phyloP scores from a whole-genome alignment of 2,797 vertebrate genomes.

The Spatula clypeata region DNA sequence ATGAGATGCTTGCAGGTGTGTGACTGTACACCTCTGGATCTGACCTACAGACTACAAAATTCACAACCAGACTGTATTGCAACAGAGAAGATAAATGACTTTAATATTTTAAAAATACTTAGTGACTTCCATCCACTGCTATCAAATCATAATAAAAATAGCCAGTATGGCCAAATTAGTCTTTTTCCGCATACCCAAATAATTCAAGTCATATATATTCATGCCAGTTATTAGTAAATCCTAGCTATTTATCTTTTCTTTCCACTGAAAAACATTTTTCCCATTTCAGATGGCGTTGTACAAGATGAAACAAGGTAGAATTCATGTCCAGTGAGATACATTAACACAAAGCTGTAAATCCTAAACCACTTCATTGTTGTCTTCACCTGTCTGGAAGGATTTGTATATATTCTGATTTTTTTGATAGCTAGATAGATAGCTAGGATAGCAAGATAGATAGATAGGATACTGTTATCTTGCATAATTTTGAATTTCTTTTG shows the following conservation, averaged over 20 bases:
- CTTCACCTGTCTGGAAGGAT: background rate
- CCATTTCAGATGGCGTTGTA: background rate
- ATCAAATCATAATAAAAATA: background rate
- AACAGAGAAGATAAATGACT: constrained; percentile 13
- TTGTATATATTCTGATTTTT: background rate
- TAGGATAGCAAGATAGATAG: too few relatives aligned
- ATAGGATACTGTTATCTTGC: background rate
- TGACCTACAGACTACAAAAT: background rate
- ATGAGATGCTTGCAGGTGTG: background rate
- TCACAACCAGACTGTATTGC: background rate
- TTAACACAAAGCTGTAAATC: background rate
- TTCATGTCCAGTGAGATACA: background rate
- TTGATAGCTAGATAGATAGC: background rate
- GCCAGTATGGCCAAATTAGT: background rate
- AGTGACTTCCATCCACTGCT: background rate
- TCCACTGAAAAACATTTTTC: background rate
- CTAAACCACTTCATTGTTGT: background rate
- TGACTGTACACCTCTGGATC: background rate
- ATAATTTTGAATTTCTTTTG: background rate
- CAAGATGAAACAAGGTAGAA: background rate
- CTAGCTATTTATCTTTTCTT: background rate
- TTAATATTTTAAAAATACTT: constrained; percentile 10
- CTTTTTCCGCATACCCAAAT: background rate
- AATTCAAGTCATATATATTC: background rate
- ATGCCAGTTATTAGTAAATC: background rate